A percentile compares a stretch with the other conserved stretches of the same genome.
Evolutionary conservation across 2,888 invertebrate genomes (phyloP).

Genomic region (Parthenolecanium corni): DNA sequence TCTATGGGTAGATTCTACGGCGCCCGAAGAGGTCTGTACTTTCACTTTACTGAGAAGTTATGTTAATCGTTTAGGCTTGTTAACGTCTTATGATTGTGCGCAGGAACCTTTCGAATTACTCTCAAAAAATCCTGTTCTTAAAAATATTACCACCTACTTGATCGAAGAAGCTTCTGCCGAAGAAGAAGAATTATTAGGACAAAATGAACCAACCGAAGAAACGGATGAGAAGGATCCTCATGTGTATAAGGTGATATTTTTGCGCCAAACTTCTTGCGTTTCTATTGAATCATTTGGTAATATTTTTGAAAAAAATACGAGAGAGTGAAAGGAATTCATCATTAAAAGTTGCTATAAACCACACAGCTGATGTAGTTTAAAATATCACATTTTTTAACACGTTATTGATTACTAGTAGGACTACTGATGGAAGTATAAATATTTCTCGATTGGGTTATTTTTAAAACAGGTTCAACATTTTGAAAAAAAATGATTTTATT

Average conservation of each 20-base stretch:
- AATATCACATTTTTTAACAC: no score
- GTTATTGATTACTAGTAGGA: no score
- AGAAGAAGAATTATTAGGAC: conserved; percentile 83
- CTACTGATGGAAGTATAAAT: no score
- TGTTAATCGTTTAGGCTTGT: background rate
- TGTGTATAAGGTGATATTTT: conserved; percentile 32
- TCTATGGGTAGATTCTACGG: conserved; percentile 27
- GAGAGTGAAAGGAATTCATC: no score
- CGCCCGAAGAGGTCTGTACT: conserved; percentile 1
- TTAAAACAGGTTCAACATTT: no score
- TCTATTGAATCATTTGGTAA: background rate
- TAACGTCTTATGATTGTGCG: no score
- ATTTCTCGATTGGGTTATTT: no score
- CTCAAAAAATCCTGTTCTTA: conserved; percentile 83
- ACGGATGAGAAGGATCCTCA: conserved; percentile 33
- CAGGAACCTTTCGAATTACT: conserved; percentile 53
- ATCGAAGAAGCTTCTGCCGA: conserved; percentile 98
- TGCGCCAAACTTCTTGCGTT: background rate
- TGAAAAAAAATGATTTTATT: no score
- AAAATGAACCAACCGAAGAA: conserved; percentile 41
- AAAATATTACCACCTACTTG: conserved; percentile 92
- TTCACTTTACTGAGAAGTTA: no score
- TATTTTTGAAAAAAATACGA: no score
- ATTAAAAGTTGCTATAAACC: no score
- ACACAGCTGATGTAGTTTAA: conserved; percentile 4